phyloP scores from a whole-genome alignment of 2,888 invertebrate genomes.

The Luperina testacea region DNA sequence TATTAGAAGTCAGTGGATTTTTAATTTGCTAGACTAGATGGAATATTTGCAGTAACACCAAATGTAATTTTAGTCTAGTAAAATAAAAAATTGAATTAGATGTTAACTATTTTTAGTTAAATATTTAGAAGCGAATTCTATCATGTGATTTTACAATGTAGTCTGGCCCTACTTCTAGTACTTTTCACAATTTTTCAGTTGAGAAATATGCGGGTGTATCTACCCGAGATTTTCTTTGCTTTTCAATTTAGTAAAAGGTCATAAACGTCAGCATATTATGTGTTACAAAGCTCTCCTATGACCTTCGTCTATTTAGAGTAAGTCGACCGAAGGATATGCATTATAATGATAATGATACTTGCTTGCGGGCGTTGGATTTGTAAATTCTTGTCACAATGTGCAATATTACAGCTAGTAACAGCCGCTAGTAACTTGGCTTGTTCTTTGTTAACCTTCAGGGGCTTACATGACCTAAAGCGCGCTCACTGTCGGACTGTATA shows the following conservation, averaged over 20 bases:
- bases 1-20: no score
- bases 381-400: slow-evolving; percentile 1
- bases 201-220: background rate
- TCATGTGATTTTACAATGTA: background rate
- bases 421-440: no score
- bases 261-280: background rate
- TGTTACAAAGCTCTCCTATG: background rate
- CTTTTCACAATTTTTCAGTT: background rate
- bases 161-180: no score
- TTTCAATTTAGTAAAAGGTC: background rate
- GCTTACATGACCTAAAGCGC: no score
- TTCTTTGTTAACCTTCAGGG: no score
- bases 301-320: background rate
- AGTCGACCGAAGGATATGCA: slow-evolving; percentile 1
- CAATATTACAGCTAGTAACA: slow-evolving; percentile 1
- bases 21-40: no score
- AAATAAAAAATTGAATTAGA: no score
- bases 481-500: no score
- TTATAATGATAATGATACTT: slow-evolving; percentile 23
- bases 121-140: background rate
- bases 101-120: no score
- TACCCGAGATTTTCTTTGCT: background rate
- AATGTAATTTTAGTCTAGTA: no score
- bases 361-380: slow-evolving; percentile 16
- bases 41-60: no score